Evolutionary conservation across 1,140 invertebrate genomes (phyloP), one percentile per base, ranked within the genome.

Genomic region (Ips typographus): DNA sequence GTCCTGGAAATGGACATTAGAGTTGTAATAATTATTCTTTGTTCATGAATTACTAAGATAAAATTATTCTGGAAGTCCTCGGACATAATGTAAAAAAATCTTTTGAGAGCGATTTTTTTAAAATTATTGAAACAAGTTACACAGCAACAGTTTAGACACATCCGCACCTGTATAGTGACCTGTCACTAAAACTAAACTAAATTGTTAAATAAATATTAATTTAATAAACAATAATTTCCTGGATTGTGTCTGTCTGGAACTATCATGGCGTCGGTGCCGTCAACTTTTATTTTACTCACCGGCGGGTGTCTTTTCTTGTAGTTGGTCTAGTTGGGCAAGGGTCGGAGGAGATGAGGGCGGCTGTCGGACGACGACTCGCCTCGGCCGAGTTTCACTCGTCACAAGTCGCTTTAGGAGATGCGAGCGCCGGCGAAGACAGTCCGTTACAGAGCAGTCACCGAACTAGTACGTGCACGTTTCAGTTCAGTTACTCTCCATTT

Each of bases 371-470:
- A 75, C 83, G 87, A 72, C 82, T 88, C 79, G 85, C 88, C 78
- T 85, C 81, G 80, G 83, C 84, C 80, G 79, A 85, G 80, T 83
- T 79, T 80, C 78, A 84, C 80, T 83, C 83, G 77, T 79, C 82
- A 76, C 82, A 83, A 78, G 85, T 83, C 75, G 83, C 83, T 77
- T 82, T 80, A 79, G 84, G 83, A 76, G 88, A 87, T 76, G 69
- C 56, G 49, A 87, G 89, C 76, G 63, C 58, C 2, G 88, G 89
- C 73, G 90, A 91, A 85, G 88, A 90, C 80, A 91, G 89, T 77
- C 90, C 90, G 77, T 86, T 92, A 65, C 90, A 78, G 81, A 73
- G 79, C 70, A 89, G 87, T 76, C 90, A 91, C 82, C 83, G 89
- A 84, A 89, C 89, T 79, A 91, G 90, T 91, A 91, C 79, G 90